Conservation (phyloP, 2,797 vertebrate species). For the Synaphobranchus kaupii region DNA sequence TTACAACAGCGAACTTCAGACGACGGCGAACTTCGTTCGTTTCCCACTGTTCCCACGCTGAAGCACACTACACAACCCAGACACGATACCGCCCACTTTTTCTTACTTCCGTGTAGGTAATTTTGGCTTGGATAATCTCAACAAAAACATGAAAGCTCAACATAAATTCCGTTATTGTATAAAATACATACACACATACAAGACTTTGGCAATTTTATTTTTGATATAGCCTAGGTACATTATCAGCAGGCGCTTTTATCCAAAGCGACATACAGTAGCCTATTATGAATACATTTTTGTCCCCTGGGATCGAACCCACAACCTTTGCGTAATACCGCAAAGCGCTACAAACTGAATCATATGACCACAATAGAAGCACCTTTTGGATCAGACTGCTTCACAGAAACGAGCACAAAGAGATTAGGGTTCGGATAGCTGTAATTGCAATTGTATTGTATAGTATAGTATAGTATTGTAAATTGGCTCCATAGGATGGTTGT, state of each 20-base stretch:
- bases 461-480: neutral
- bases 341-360: too few relatives aligned
- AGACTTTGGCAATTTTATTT: neutral
- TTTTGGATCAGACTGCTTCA: too few relatives aligned
- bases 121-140: neutral
- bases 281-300: too few relatives aligned
- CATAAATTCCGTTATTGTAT: neutral
- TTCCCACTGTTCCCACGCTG: neutral
- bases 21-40: neutral
- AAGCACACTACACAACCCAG: neutral
- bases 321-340: too few relatives aligned
- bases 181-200: neutral
- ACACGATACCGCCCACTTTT: neutral
- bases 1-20: neutral
- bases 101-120: constrained; percentile 1
- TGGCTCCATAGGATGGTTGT: neutral
- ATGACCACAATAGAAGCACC: too few relatives aligned
- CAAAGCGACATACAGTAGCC: too few relatives aligned
- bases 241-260: too few relatives aligned
- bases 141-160: neutral
- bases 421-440: neutral
- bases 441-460: too few relatives aligned
- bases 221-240: neutral
- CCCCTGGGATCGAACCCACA: too few relatives aligned
- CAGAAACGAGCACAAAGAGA: too few relatives aligned